Base-by-base conservation (phyloP, 1,140 invertebrate species). In the Brachionus paranguensis region DNA sequence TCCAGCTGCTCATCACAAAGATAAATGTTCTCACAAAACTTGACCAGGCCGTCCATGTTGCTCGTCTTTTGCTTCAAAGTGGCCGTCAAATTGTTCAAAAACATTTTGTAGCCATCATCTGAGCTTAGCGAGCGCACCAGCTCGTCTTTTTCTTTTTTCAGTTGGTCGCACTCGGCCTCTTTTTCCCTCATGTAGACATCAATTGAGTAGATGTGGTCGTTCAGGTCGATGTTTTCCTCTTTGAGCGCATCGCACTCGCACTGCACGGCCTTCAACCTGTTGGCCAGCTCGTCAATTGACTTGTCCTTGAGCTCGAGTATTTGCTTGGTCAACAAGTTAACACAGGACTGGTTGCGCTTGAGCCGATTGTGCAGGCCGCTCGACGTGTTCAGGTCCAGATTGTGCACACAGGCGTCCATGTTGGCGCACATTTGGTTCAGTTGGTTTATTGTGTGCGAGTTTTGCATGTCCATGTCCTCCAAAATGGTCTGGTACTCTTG, bases 101-200 rank as follows among this genome's bases (percentile, higher is more conserved):
- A 41, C 0, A 11, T 2, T 0, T 45, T 20, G 20, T 72, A 72
- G 0, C 17, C n/a, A 43, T 72, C 37, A 24, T 72, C 41, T 10
- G 33, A 17, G 10, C 8, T 43, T 1, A 43, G n/a, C 2, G 27
- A 14, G 11, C 11, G 14, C 5, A 20, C 3, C 43, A 76, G 64
- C 11, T 81, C 78, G 1, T 81, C 50, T 43, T 81, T 81, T 45
- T 64, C 53, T 47, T 41, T 81, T 81, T 81, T 43, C 8, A 81
- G 27, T 20, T 81, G 53, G 8, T 81, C 78, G 43, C 78, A 81
- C 27, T 81, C 37, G 17, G 53, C 53, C 33, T 81, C 78, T 81
- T 81, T 81, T 68, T 81, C 78, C 20, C 78, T 24, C 78, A 81
- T 81, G 17, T 81, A 81, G 3, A 81, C 78, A 81, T 81, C 78